Evolutionary conservation across 1,140 invertebrate species (phyloP).

Genomic region (Bombus huntii): DNA sequence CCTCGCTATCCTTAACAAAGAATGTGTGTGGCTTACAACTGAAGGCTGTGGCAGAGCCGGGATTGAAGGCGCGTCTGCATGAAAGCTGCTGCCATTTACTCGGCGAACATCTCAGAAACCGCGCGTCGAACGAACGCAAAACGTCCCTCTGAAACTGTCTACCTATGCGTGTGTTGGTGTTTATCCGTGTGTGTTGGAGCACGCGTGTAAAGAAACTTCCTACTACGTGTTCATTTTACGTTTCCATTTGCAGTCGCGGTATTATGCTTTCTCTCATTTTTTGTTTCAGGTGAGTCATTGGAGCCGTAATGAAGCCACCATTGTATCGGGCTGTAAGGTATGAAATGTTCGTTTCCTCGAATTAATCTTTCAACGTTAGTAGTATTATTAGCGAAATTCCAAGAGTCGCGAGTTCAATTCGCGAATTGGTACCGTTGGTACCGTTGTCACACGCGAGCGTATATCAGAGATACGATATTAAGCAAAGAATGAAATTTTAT

Average conservation of each 20-base stretch:
- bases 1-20: slow-evolving; percentile 19
- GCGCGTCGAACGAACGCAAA: slow-evolving; percentile 13
- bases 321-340: not conserved
- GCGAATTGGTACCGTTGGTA: no score
- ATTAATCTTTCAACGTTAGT: not conserved
- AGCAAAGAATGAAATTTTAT: no score
- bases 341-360: not conserved
- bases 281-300: not conserved
- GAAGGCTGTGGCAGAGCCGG: slow-evolving; percentile 7
- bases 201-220: no score
- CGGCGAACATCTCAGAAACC: not conserved
- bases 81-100: slow-evolving; percentile 40
- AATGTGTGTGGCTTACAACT: slow-evolving; percentile 4
- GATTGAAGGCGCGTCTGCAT: slow-evolving; percentile 43
- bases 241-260: not conserved
- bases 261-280: not conserved
- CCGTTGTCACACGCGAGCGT: no score
- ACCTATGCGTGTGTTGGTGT: no score
- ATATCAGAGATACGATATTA: no score
- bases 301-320: no score
- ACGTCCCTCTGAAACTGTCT: not conserved
- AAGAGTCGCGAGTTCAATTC: no score
- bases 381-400: not conserved
- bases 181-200: fast-evolving
- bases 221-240: not conserved